A percentile compares a stretch with the other conserved stretches of the same genome.
These are phyloP conservation scores for Chamaea fasciata DNA, from an alignment of 2,113 vertebrate species.

Conservation along the genomic window DNA sequence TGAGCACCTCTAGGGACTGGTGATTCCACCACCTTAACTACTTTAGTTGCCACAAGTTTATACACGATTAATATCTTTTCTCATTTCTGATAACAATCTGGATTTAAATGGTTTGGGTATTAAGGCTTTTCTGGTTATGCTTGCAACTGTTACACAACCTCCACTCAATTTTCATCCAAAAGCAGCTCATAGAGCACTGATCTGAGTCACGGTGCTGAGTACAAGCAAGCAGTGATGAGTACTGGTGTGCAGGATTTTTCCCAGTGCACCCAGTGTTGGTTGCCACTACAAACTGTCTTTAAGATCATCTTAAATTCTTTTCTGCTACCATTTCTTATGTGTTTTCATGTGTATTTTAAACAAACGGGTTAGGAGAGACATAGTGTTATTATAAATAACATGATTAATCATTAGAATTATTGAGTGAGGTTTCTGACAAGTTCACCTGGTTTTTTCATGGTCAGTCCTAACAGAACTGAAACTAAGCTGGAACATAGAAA, in stretches of 20 bases:
- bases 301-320: background rate
- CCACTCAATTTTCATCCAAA: background rate
- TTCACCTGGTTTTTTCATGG: background rate
- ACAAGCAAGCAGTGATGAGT: accelerated
- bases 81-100: background rate
- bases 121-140: background rate
- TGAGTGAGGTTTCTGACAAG: background rate
- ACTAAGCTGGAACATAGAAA: background rate
- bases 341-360: background rate
- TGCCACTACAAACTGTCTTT: background rate
- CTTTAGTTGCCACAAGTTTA: background rate
- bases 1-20: background rate
- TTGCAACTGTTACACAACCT: background rate
- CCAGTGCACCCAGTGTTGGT: accelerated
- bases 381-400: background rate
- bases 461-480: background rate
- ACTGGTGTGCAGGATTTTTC: accelerated
- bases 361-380: background rate
- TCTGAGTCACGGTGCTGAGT: background rate
- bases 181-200: accelerated
- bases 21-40: background rate
- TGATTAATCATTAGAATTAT: background rate
- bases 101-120: background rate
- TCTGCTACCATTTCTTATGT: accelerated
- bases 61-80: background rate